Evolutionary conservation across 2,888 invertebrate genomes (phyloP).

Genomic region (Halictus ligatus): DNA sequence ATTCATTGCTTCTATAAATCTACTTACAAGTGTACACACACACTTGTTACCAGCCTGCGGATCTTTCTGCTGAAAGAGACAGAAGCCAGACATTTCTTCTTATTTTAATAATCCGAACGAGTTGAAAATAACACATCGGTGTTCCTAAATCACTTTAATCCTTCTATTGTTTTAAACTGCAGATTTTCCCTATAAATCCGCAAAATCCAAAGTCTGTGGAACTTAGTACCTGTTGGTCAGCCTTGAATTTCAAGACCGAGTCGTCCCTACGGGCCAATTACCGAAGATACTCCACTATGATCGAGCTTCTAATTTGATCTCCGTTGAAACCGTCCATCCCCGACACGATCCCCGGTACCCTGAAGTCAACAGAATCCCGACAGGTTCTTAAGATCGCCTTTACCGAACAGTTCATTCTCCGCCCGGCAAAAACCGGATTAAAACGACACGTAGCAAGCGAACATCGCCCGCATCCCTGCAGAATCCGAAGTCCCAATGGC

Average conservation of each 20-base stretch:
- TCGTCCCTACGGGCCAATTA: too few species aligned
- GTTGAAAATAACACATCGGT: too few species aligned
- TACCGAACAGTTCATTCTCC: neutral
- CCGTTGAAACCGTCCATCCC: neutral
- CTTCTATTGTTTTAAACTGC: neutral
- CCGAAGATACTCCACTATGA: neutral
- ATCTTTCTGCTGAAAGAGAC: too few species aligned
- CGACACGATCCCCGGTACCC: neutral
- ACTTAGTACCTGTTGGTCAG: neutral
- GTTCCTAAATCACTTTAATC: too few species aligned
- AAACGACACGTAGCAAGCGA: neutral
- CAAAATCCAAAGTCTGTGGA: neutral
- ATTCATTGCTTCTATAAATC: too few species aligned
- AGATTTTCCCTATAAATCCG: neutral
- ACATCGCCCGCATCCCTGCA: neutral
- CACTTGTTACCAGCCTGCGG: too few species aligned
- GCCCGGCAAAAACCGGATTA: neutral
- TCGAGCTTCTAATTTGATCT: neutral
- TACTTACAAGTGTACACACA: too few species aligned
- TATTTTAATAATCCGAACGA: too few species aligned
- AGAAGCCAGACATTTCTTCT: too few species aligned
- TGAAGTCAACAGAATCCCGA: neutral
- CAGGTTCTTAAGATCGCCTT: neutral
- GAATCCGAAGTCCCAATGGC: neutral
- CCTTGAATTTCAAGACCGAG: neutral